A percentile compares a stretch with the other conserved stretches of the same genome.
These are phyloP conservation scores for Agapornis canus DNA, from an alignment of 2,797 vertebrate species.

Conservation along the genomic window DNA sequence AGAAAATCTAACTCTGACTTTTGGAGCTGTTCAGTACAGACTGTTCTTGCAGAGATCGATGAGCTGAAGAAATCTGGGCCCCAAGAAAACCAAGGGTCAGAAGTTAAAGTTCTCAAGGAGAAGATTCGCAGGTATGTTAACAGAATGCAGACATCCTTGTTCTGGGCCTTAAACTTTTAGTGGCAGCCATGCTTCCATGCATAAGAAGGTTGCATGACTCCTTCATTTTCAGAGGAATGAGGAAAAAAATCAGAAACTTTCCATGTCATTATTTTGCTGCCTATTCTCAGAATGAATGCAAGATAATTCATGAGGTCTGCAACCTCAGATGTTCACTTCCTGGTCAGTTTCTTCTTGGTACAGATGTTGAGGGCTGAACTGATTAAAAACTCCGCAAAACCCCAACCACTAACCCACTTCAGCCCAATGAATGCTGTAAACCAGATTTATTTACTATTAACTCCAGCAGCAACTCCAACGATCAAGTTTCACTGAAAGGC, in stretches of 20 bases:
- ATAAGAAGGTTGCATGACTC: background rate
- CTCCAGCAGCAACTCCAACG: background rate
- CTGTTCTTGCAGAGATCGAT: background rate
- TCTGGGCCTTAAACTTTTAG: background rate
- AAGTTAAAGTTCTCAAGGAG: background rate
- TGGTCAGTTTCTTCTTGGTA: background rate
- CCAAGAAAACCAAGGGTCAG: background rate
- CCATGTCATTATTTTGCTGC: background rate
- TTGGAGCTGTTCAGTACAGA: background rate
- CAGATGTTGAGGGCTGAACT: background rate
- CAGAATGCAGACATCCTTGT: background rate
- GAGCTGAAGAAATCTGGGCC: background rate
- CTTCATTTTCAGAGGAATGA: background rate
- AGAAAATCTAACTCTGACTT: background rate
- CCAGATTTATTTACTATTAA: background rate
- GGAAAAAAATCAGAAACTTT: background rate
- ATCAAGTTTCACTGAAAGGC: background rate
- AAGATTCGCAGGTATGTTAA: background rate
- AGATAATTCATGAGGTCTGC: background rate
- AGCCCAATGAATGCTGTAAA: background rate
- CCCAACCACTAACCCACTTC: rapidly evolving
- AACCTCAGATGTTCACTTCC: background rate
- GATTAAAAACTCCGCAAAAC: background rate
- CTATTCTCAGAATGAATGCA: background rate
- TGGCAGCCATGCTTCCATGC: background rate